Conservation (phyloP, 2,797 vertebrate species). For the Trematomus bernacchii region DNA sequence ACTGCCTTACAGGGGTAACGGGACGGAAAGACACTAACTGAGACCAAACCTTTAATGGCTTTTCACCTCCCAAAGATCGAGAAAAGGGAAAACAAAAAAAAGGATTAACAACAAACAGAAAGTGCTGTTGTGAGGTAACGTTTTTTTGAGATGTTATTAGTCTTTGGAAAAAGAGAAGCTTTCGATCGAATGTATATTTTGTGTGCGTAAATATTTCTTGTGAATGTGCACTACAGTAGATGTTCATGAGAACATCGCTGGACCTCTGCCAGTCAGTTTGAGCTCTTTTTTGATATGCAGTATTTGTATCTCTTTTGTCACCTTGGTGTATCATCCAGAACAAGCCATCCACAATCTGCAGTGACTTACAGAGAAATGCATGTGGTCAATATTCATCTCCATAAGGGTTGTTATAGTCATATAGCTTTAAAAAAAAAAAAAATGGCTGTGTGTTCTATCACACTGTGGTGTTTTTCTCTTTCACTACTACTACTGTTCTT, state of each 20-base stretch:
- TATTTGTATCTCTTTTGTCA: slow-evolving; percentile 69
- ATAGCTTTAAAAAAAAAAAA: neutral
- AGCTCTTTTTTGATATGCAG: slow-evolving; percentile 57
- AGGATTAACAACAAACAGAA: neutral
- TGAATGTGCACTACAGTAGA: slow-evolving; percentile 60
- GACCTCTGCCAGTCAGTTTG: slow-evolving; percentile 35
- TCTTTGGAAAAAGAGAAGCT: slow-evolving; percentile 20
- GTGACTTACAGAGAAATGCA: slow-evolving; percentile 13
- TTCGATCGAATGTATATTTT: slow-evolving; percentile 65
- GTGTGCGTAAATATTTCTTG: slow-evolving; percentile 62
- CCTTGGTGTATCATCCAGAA: slow-evolving; percentile 43
- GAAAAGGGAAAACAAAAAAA: neutral
- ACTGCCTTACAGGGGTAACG: slow-evolving; percentile 20
- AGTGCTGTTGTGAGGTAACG: slow-evolving; percentile 53
- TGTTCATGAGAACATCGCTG: slow-evolving; percentile 44
- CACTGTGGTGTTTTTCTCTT: slow-evolving; percentile 29
- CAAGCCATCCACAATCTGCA: slow-evolving; percentile 20
- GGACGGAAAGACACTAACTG: slow-evolving; percentile 38
- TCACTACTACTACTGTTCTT: slow-evolving; percentile 28
- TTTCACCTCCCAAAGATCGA: slow-evolving; percentile 19
- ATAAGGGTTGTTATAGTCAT: neutral
- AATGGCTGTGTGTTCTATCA: slow-evolving; percentile 20
- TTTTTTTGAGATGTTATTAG: slow-evolving; percentile 57
- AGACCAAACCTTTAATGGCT: slow-evolving; percentile 20
- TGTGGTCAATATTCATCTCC: slow-evolving; percentile 15